Percentiles rank a stretch among this genome's conserved stretches.
These are phyloP conservation scores for Argopecten irradians DNA, from an alignment of 1,140 invertebrate species.

Conservation along the genomic window DNA sequence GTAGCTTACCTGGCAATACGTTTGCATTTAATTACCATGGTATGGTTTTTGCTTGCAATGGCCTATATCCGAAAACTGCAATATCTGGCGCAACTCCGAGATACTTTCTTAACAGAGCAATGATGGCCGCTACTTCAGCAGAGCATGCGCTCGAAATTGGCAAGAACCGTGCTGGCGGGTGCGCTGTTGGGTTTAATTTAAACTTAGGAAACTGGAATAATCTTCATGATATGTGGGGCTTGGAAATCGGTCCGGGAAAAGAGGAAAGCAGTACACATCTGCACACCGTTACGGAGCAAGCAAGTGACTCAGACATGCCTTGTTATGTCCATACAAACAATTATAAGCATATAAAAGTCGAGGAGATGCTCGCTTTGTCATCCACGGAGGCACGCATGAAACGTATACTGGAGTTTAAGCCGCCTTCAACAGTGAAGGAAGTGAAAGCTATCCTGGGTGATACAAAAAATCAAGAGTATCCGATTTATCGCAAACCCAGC, in stretches of 20 bases:
- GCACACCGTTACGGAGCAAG: neutral
- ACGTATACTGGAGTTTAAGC: neutral
- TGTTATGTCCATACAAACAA: neutral
- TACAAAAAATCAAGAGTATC: neutral
- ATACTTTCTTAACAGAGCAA: neutral
- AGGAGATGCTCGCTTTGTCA: neutral
- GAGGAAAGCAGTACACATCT: neutral
- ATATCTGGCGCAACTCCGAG: neutral
- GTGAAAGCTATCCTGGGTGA: neutral
- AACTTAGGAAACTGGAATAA: neutral
- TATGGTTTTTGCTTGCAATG: neutral
- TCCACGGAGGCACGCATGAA: neutral
- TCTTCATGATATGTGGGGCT: neutral
- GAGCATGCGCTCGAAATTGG: neutral
- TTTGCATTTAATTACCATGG: neutral
- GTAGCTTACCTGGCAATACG: neutral
- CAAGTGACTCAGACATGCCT: neutral
- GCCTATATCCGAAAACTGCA: neutral
- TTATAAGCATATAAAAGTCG: neutral
- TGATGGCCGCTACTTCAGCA: neutral
- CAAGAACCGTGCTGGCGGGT: neutral
- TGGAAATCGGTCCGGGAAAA: neutral
- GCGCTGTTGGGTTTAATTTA: constrained; percentile 3
- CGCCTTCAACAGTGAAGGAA: neutral
- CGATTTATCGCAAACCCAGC: neutral